These are phyloP conservation scores for Cassiopea andromeda DNA, from an alignment of 30 jellyfish, hydroid and myxozoan genomes.

Conservation along the genomic window DNA sequence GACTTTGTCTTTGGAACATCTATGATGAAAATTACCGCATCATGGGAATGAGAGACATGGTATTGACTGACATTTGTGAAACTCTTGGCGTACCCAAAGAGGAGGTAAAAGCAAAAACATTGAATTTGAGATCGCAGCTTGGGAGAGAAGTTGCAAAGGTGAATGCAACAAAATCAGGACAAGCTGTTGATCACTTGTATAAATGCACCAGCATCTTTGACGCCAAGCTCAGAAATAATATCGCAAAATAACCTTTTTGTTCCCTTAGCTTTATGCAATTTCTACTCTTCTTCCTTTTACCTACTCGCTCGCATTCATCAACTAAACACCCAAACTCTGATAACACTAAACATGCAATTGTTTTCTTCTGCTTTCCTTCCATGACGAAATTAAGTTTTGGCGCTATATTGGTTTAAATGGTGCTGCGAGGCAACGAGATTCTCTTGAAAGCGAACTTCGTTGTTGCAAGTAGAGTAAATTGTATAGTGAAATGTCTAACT, in stretches of 20 bases:
- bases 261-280: not conserved
- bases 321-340: not conserved
- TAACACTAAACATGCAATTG: not conserved
- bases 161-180: conserved; percentile 52
- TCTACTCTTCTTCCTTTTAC: not conserved
- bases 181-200: conserved; percentile 31
- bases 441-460: not conserved
- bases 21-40: not conserved
- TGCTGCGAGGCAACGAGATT: not conserved
- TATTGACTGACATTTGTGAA: conserved; percentile 15
- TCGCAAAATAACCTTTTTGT: not conserved
- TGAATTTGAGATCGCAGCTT: conserved; percentile 46
- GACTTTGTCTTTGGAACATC: conserved; percentile 33
- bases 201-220: conserved; percentile 11
- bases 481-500: not conserved
- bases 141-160: conserved; percentile 39
- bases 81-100: not conserved
- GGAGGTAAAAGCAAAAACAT: conserved; percentile 32
- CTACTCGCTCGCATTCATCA: not conserved
- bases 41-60: conserved; percentile 19
- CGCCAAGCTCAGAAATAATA: not conserved
- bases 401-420: not conserved
- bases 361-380: not conserved
- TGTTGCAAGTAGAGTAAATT: not conserved
- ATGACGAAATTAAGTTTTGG: not conserved